Percentiles rank a stretch among this genome's conserved stretches.
These are phyloP conservation scores for Tetragonula clypearis DNA, from an alignment of 1,140 invertebrate genomes.

Conservation along the genomic window DNA sequence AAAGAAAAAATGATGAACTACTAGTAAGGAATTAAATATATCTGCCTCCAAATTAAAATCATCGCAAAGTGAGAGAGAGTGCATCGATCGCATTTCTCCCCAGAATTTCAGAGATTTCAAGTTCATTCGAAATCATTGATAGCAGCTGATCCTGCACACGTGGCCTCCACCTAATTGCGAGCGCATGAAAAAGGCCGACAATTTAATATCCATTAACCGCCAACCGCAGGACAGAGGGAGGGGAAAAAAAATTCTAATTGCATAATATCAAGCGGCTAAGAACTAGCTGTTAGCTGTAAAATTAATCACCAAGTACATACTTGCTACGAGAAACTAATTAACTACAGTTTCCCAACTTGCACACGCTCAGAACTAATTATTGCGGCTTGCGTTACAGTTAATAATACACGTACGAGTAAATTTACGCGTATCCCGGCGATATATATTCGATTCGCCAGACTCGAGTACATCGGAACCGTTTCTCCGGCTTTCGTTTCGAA, in stretches of 20 bases:
- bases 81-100: no score
- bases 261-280: background rate
- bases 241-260: background rate
- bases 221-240: background rate
- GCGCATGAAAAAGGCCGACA: background rate
- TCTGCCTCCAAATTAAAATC: no score
- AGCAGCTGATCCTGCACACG: background rate
- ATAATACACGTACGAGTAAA: background rate
- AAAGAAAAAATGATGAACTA: no score
- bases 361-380: background rate
- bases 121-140: background rate
- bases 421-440: background rate
- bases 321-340: constrained; percentile 8
- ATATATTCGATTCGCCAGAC: background rate
- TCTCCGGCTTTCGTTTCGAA: no score
- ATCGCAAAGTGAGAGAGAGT: no score
- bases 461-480: background rate
- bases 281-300: background rate
- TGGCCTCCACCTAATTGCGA: background rate
- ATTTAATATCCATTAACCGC: background rate
- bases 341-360: background rate
- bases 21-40: no score
- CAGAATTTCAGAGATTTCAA: background rate
- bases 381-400: background rate
- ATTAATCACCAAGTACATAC: constrained; percentile 1